Conservation (phyloP, 1,140 invertebrate species). For the Bombus confusus region DNA sequence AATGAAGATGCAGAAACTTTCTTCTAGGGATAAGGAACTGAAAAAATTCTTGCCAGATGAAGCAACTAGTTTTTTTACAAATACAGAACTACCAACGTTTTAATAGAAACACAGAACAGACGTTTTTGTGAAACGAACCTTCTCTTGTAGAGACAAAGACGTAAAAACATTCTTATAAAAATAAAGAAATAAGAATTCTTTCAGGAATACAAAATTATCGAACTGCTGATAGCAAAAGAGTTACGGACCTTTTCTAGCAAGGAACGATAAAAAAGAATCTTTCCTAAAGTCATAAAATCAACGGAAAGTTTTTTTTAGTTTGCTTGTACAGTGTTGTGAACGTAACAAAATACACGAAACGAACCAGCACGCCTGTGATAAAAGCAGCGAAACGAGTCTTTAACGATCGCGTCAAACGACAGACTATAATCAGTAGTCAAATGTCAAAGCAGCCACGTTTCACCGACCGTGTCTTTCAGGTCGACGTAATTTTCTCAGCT, state of each 20-base stretch:
- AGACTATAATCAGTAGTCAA: conserved; percentile 13
- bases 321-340: not conserved
- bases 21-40: not conserved
- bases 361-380: not conserved
- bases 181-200: too few species aligned
- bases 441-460: conserved; percentile 12
- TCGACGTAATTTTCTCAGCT: conserved; percentile 32
- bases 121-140: not conserved
- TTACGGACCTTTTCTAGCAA: too few species aligned
- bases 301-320: not conserved
- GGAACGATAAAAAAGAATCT: too few species aligned
- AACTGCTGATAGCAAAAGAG: too few species aligned
- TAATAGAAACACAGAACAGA: not conserved
- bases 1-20: not conserved
- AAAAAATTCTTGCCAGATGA: not conserved
- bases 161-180: too few species aligned
- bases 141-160: too few species aligned
- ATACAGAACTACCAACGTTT: not conserved
- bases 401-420: not conserved
- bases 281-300: too few species aligned
- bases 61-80: not conserved
- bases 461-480: conserved; percentile 23
- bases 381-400: not conserved
- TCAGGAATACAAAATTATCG: too few species aligned
- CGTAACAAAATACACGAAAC: not conserved